Base-by-base conservation (phyloP, 1,140 invertebrate genomes). In the Propsilocerus akamusi region DNA sequence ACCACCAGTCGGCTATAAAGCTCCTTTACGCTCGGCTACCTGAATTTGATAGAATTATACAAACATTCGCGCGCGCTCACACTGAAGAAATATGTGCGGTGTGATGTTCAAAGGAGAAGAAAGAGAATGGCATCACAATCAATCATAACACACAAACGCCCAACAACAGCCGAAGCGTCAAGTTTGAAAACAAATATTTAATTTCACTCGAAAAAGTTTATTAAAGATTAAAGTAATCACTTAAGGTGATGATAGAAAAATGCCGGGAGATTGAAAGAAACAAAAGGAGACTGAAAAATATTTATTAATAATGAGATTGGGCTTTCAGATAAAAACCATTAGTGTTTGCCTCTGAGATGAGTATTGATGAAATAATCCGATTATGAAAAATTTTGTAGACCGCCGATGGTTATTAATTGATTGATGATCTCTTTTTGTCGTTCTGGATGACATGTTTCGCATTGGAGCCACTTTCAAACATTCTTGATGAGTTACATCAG, bases 361-460 rank as follows among this genome's bases (percentile, higher is more conserved):
- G 11, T 41, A 41, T 41, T 41, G 34, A 41, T 41, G 34, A 41
- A 41, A 41, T 41, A 41, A 41, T 41, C 34, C 34, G 34, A 41
- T 41, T 41, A 41, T 41, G 14, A 41, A 20, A 41, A 20, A 41
- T 41, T 41, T 41, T 41, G 34, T 41, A 20, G 34, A 30, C 10
- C n/a, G 28, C 28, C 28, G n/a, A n/a, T n/a, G n/a, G n/a, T 30
- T n/a, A 30, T 30, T 12, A 30, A 12, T n/a, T 30, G 10, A 30
- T 30, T 8, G 28, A 7, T 3, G 6, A 2, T 8, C 6, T 30
- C 28, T 12, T 30, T 30, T 8, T 10, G 28, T 30, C 10, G 14
- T 30, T 20, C 17, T 41, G 17, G 34, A 41, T 41, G 34, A 41
- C 28, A 11, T n/a, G 10, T n/a, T 2, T 3, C 28, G 28, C n/a